Evolutionary conservation across 2,888 invertebrate genomes (phyloP), one percentile per base, ranked within the genome.

Genomic region (Antheraea yamamai): DNA sequence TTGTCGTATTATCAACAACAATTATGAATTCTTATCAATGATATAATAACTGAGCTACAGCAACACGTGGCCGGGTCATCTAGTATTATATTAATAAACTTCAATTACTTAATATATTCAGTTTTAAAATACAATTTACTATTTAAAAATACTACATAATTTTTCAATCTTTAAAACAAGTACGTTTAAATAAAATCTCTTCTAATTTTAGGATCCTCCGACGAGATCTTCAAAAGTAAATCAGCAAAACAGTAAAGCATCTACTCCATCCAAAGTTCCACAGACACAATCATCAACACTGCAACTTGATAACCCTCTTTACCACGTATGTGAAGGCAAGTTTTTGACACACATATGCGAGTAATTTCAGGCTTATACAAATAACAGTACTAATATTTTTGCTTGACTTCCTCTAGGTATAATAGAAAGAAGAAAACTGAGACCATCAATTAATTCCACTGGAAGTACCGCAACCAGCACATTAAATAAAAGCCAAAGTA

Each of bases 271-370:
- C 1, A 94, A 91, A 83, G 91, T 91, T 3, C 88, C 91, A 20
- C 84, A 83, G 20, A 76, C 82, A 10, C 90, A 91, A 77, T 89
- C 91, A 74, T 91, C 90, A 75, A 94, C 91, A 55, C 88, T 90
- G 78, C 95, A 92, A 81, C 87, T 92, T 78, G 97, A 97, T 86
- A 97, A 97, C 91, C 97, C 97, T 0, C 92, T 97, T 8, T 97
- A 97, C 85, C 97, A 97, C 87, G 97, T 97, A 72, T 97, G 97
- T 85, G 97, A 97, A 92, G 96, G 97, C 94, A 86, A 79, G 74
- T 73, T 23, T 92, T 93, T 23, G 12, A 8, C 14, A 70, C 92
- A 64, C 18, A 47, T 35, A 23, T 71, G 75, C 74, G 51, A 66
- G n/a, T 74, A 68, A 75, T 58, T 74, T 75, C 68, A 73, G 71